These are phyloP conservation scores for Rhea americana DNA, from an alignment of 2,113 vertebrate species.

Conservation along the genomic window DNA sequence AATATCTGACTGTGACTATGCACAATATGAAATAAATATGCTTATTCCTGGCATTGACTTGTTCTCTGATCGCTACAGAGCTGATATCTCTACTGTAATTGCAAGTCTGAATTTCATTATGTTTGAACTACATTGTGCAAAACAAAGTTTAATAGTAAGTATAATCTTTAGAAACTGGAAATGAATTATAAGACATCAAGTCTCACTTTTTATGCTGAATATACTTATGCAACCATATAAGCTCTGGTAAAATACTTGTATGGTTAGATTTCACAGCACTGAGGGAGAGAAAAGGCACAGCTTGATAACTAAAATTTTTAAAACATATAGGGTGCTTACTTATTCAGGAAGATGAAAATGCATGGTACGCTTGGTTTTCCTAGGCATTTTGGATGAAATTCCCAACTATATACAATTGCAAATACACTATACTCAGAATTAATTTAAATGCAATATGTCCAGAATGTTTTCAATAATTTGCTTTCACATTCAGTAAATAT, in stretches of 20 bases:
- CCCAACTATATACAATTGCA: background rate
- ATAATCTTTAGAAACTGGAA: background rate
- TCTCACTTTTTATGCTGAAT: background rate
- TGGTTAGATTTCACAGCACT: background rate
- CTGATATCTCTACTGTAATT: constrained; percentile 78
- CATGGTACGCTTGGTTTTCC: background rate
- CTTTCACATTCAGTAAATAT: background rate
- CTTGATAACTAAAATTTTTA: background rate
- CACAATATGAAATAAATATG: constrained; percentile 76
- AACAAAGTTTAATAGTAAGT: constrained; percentile 86
- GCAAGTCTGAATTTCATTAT: constrained; percentile 86
- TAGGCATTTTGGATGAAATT: background rate
- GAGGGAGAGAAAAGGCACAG: background rate
- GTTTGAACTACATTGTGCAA: constrained; percentile 83
- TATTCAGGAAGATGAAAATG: background rate
- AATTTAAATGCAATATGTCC: background rate
- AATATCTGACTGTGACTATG: constrained; percentile 81
- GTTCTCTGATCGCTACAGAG: constrained; percentile 84
- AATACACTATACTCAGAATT: background rate
- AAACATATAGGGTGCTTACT: background rate
- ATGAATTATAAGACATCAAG: background rate
- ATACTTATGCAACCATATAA: background rate
- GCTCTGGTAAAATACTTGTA: background rate
- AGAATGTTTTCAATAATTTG: background rate
- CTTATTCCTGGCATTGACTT: constrained; percentile 89